phyloP scores from a whole-genome alignment of 92 coral and sea anemone species.

The Porites divaricata region DNA sequence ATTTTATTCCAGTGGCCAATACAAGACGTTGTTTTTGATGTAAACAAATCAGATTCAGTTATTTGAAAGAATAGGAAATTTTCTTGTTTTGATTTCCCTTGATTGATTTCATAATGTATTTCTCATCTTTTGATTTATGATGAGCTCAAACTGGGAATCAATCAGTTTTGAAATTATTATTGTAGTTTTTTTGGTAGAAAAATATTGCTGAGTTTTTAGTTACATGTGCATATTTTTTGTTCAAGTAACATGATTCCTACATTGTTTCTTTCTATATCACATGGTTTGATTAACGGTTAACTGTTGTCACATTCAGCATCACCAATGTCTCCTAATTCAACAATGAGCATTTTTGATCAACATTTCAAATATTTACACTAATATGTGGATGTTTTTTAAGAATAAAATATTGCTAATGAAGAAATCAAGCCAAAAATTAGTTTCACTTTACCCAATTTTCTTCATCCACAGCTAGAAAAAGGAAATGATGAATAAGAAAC shows the following conservation, averaged over 20 bases:
- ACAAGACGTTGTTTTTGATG: conserved; percentile 26
- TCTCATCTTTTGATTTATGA: neutral
- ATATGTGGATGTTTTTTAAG: neutral
- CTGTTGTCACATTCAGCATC: neutral
- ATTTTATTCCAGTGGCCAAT: conserved; percentile 25
- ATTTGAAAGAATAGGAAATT: neutral
- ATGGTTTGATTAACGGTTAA: neutral
- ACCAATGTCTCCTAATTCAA: neutral
- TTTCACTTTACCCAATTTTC: neutral
- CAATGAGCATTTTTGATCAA: neutral
- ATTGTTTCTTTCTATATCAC: neutral
- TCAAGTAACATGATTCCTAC: neutral
- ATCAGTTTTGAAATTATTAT: conserved; percentile 1
- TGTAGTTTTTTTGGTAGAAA: neutral
- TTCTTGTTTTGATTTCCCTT: conserved; percentile 2
- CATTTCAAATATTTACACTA: neutral
- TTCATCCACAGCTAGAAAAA: neutral
- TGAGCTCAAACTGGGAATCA: neutral
- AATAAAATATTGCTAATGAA: neutral
- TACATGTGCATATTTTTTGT: too few species aligned
- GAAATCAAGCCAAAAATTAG: neutral
- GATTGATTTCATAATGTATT: conserved; percentile 8
- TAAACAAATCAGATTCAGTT: conserved; percentile 21
- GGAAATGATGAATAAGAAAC: neutral
- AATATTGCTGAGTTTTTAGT: neutral